Percentiles rank a stretch among this genome's conserved stretches.
Conservation (phyloP, 2,113 vertebrate genomes). For the Callorhinus ursinus region DNA sequence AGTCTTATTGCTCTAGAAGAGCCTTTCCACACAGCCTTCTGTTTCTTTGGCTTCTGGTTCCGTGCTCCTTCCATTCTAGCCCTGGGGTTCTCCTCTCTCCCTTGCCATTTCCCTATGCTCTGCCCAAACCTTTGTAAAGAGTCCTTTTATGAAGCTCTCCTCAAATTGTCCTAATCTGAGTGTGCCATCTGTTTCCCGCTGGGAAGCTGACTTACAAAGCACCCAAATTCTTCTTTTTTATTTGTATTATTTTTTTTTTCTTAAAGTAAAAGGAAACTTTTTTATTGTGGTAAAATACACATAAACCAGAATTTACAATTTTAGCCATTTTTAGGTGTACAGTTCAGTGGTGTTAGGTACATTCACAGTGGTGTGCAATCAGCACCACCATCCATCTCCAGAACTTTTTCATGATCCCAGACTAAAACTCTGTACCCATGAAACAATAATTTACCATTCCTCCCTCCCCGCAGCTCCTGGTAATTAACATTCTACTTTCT, state of each 20-base stretch:
- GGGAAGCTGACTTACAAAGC: constrained; percentile 28
- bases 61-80: not conserved
- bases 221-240: not conserved
- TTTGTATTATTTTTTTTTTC: not conserved
- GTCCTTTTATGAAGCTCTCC: constrained; percentile 5
- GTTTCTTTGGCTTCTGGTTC: not conserved
- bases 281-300: not conserved
- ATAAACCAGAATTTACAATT: not conserved
- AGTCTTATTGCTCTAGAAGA: not conserved
- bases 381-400: not conserved
- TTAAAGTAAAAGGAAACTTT: not conserved
- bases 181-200: constrained; percentile 27
- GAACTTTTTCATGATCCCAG: not conserved
- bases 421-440: not conserved
- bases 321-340: not conserved
- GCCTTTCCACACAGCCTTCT: not conserved
- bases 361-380: not conserved
- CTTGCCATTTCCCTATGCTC: not conserved
- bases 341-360: not conserved
- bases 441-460: not conserved
- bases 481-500: not conserved
- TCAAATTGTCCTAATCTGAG: constrained; percentile 45
- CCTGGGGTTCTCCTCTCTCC: not conserved
- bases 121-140: constrained; percentile 19
- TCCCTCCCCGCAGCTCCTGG: not conserved